Percentiles rank a stretch among this genome's conserved stretches.
These are phyloP conservation scores for Drosophila acutilabella DNA, from an alignment of 2,888 invertebrate species.

Conservation along the genomic window DNA sequence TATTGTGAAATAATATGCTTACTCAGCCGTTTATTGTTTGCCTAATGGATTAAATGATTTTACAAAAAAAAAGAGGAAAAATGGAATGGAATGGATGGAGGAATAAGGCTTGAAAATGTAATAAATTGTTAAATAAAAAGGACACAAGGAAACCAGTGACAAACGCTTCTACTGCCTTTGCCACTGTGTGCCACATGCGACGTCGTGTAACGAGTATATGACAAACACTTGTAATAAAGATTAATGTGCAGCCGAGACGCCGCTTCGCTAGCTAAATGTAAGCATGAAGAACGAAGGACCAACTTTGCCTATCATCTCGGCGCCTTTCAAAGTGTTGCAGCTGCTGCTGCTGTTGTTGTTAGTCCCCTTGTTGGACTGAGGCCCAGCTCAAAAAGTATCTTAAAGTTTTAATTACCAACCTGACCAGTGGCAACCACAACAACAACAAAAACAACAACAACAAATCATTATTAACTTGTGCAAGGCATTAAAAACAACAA, in stretches of 20 bases:
- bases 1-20: constrained; percentile 78
- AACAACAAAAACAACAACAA: constrained; percentile 49
- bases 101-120: constrained; percentile 60
- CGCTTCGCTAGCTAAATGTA: constrained; percentile 40
- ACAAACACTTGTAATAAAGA: constrained; percentile 80
- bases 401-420: constrained; percentile 76
- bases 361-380: constrained; percentile 23
- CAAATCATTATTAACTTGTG: constrained; percentile 74
- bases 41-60: constrained; percentile 81
- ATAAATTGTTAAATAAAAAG: constrained; percentile 76
- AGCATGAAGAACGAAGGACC: neutral
- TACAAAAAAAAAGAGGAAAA: constrained; percentile 56
- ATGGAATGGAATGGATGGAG: neutral
- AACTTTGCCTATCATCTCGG: constrained; percentile 65
- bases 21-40: constrained; percentile 80
- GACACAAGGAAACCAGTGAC: constrained; percentile 61
- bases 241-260: constrained; percentile 62
- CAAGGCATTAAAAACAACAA: constrained; percentile 39
- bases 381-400: constrained; percentile 75
- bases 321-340: constrained; percentile 57
- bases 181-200: constrained; percentile 50
- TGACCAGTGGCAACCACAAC: constrained; percentile 59
- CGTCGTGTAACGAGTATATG: constrained; percentile 44
- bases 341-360: constrained; percentile 38
- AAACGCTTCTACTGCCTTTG: constrained; percentile 63